These are phyloP conservation scores for Basileuterus tristriatus DNA, from an alignment of 2,797 vertebrate genomes.

Conservation along the genomic window DNA sequence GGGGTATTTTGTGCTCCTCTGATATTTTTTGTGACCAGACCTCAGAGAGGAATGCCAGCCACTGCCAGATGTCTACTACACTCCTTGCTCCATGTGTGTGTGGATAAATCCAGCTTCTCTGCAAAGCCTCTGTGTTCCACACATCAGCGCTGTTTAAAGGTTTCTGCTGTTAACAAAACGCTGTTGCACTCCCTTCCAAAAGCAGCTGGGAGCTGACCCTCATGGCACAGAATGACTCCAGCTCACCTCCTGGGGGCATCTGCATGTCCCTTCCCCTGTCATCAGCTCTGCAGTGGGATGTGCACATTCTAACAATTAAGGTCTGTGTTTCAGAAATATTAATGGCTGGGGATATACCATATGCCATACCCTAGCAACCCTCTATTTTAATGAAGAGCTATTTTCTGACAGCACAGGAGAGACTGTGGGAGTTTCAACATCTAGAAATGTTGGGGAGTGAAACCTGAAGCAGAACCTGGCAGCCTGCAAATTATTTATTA, in stretches of 20 bases:
- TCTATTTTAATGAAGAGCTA: not conserved
- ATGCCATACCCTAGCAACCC: not conserved
- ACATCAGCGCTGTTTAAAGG: not conserved
- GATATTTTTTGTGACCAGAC: not conserved
- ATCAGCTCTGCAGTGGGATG: not conserved
- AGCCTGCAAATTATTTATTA: not conserved
- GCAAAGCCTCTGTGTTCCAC: not conserved
- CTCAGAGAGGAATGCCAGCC: not conserved
- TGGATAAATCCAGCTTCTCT: not conserved
- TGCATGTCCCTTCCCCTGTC: not conserved
- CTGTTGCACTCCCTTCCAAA: not conserved
- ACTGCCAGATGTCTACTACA: not conserved
- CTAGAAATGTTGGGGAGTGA: not conserved
- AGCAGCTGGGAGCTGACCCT: not conserved
- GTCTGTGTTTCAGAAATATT: not conserved
- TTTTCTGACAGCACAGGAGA: not conserved
- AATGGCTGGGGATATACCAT: not conserved
- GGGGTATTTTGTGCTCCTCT: not conserved
- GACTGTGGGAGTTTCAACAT: not conserved
- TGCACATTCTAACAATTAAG: not conserved
- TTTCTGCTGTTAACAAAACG: not conserved
- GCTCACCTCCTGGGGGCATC: not conserved
- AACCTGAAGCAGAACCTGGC: not conserved
- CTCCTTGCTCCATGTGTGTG: fast-evolving
- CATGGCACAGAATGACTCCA: not conserved